A percentile compares a stretch with the other conserved stretches of the same genome.
phyloP scores from a whole-genome alignment of 1,140 invertebrate species.

The Caenorhabditis briggsae region DNA sequence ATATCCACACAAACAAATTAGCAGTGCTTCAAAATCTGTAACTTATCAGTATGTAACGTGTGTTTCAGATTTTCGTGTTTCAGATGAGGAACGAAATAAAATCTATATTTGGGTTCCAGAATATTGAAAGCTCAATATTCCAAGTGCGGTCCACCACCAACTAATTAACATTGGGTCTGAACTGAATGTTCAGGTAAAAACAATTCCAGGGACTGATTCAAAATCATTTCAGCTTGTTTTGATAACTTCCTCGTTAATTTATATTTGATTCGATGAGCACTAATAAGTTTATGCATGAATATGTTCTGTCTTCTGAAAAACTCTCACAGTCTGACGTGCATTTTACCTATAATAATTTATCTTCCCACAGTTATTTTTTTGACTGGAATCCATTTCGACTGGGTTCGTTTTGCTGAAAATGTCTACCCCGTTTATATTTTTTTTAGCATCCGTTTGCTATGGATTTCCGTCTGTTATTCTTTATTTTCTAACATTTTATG shows the following conservation, averaged over 20 bases:
- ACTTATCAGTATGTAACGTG: too few relatives aligned
- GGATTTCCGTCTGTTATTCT: background rate
- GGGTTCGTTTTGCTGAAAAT: too few relatives aligned
- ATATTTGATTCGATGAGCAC: too few relatives aligned
- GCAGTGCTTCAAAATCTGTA: too few relatives aligned
- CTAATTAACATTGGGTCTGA: background rate
- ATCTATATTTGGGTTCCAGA: background rate
- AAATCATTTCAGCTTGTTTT: too few relatives aligned
- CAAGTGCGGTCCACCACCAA: background rate
- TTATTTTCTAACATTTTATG: background rate
- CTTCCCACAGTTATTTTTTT: background rate
- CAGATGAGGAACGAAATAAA: conserved; percentile 16
- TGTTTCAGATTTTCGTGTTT: background rate
- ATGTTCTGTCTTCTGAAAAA: too few relatives aligned
- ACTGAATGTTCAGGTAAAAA: too few relatives aligned
- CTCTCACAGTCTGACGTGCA: too few relatives aligned
- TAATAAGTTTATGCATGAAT: too few relatives aligned
- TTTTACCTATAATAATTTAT: background rate
- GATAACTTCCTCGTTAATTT: too few relatives aligned
- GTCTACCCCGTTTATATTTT: background rate
- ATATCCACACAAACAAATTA: too few relatives aligned
- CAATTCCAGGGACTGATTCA: too few relatives aligned
- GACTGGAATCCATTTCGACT: background rate
- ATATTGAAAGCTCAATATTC: background rate
- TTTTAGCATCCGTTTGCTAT: background rate